Evolutionary conservation across 2,797 vertebrate genomes (phyloP).

Genomic region (Oryzias sinensis): DNA sequence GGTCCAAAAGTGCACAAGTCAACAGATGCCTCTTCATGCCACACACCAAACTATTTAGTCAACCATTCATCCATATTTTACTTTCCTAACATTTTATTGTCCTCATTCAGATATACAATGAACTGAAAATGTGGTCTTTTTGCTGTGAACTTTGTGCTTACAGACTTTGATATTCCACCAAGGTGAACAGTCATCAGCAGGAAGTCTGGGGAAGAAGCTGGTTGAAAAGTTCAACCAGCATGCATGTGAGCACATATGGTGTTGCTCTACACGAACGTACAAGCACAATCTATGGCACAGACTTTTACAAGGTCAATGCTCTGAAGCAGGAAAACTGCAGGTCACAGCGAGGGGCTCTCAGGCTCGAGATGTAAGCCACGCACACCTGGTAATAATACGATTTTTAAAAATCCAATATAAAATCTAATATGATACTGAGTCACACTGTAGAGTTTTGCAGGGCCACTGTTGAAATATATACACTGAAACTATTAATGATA

Average conservation of each 20-base stretch:
- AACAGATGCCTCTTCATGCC: not conserved
- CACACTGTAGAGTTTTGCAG: constrained; percentile 6
- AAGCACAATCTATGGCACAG: constrained; percentile 15
- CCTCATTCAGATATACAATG: constrained; percentile 19
- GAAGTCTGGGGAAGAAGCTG: constrained; percentile 43
- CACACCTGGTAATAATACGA: constrained; percentile 23
- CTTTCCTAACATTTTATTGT: constrained; percentile 4
- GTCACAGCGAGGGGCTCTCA: constrained; percentile 47
- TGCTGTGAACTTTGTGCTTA: constrained; percentile 49
- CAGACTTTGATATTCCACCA: constrained; percentile 66
- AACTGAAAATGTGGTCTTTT: constrained; percentile 38
- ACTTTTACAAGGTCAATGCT: constrained; percentile 32
- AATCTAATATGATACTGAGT: constrained; percentile 40
- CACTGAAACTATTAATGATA: constrained; percentile 40
- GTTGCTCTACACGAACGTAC: constrained; percentile 20
- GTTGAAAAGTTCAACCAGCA: constrained; percentile 70
- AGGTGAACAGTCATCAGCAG: constrained; percentile 71
- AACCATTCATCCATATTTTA: not conserved
- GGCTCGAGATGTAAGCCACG: constrained; percentile 21
- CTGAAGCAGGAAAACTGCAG: constrained; percentile 30
- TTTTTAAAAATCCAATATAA: constrained; percentile 32
- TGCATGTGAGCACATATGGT: constrained; percentile 39
- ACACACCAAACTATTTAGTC: not conserved
- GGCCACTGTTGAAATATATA: constrained; percentile 26
- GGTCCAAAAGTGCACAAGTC: not conserved